A percentile compares a stretch with the other conserved stretches of the same genome.
Conservation (phyloP, 2,113 vertebrate species). For the Corydoras maculifer region DNA sequence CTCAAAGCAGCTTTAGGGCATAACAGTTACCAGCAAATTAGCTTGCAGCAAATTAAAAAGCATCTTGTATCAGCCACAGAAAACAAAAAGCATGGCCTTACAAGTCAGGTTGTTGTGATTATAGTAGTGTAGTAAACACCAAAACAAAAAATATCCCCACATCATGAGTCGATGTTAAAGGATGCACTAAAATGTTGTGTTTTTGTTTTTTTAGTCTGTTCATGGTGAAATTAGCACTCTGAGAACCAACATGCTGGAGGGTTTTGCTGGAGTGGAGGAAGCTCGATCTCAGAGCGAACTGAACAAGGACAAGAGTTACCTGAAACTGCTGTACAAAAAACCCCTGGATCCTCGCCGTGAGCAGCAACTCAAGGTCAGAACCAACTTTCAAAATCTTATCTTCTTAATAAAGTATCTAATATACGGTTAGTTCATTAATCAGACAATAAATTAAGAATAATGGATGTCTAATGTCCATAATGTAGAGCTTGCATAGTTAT, state of each 20-base stretch:
- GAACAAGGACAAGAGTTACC: slow-evolving; percentile 71
- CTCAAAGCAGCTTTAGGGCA: too few relatives aligned
- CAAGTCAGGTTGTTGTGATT: too few relatives aligned
- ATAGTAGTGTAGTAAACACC: not conserved
- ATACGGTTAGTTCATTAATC: too few relatives aligned
- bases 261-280: slow-evolving; percentile 86
- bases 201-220: slow-evolving; percentile 70
- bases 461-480: too few relatives aligned
- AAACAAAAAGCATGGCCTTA: too few relatives aligned
- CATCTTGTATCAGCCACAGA: too few relatives aligned
- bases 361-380: slow-evolving; percentile 83
- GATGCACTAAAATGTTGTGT: not conserved
- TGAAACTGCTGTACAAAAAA: slow-evolving; percentile 85
- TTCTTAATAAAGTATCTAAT: too few relatives aligned
- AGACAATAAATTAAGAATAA: too few relatives aligned
- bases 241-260: slow-evolving; percentile 86
- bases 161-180: not conserved
- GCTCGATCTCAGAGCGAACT: slow-evolving; percentile 77
- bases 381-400: not conserved
- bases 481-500: too few relatives aligned
- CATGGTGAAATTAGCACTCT: slow-evolving; percentile 84
- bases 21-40: too few relatives aligned
- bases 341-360: slow-evolving; percentile 90
- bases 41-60: too few relatives aligned
- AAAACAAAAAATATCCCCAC: too few relatives aligned